Percentiles rank a stretch among this genome's conserved stretches.
phyloP scores from a whole-genome alignment of 2,113 vertebrate genomes.

The Puma concolor region DNA sequence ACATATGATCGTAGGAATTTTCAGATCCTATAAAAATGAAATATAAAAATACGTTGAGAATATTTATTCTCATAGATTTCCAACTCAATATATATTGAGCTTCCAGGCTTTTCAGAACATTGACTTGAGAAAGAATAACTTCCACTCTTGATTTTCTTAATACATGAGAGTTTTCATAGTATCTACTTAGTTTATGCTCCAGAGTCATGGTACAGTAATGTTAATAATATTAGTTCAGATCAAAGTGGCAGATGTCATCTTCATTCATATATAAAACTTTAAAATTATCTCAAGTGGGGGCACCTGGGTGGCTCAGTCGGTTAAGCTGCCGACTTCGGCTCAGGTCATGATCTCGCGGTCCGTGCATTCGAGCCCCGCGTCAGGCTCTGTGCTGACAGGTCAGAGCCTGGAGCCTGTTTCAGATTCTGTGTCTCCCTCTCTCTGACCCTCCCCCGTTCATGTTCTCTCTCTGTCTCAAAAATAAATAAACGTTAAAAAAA shows the following conservation, averaged over 20 bases:
- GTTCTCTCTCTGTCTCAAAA: no score
- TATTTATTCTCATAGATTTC: constrained; percentile 44
- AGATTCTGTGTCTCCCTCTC: no score
- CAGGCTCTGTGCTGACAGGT: no score
- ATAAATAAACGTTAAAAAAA: no score
- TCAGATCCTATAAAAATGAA: constrained; percentile 10
- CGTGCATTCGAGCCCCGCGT: no score
- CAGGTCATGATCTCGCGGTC: no score
- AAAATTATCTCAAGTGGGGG: background rate
- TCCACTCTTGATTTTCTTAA: background rate
- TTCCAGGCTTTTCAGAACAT: background rate
- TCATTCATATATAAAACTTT: background rate
- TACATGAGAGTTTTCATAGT: background rate
- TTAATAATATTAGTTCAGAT: background rate
- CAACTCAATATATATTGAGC: background rate
- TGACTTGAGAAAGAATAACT: constrained; percentile 17
- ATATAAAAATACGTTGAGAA: background rate
- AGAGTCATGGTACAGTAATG: background rate
- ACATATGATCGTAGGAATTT: background rate
- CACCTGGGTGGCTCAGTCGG: no score
- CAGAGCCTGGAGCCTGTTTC: no score
- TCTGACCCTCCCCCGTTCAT: no score
- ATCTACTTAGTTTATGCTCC: background rate
- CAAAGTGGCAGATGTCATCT: background rate
- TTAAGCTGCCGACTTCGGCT: no score